A percentile compares a stretch with the other conserved stretches of the same genome.
These are phyloP conservation scores for Meriones psammophilus DNA, from an alignment of 2,797 vertebrate genomes.

Conservation along the genomic window DNA sequence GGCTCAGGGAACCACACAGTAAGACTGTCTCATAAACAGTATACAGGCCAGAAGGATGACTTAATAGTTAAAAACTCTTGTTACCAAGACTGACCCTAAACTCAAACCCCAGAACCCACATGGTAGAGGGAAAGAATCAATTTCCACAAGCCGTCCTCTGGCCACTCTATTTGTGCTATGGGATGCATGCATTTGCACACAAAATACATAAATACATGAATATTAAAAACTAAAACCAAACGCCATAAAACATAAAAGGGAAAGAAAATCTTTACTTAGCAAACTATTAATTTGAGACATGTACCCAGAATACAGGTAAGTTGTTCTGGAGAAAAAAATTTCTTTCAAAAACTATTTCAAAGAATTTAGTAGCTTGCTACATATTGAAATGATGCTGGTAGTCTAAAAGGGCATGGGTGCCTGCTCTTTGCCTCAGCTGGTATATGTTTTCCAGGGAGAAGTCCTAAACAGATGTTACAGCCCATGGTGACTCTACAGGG, in stretches of 20 bases:
- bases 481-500: neutral
- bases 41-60: neutral
- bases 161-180: neutral
- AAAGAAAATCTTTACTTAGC: neutral
- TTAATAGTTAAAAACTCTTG: neutral
- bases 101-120: neutral
- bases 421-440: neutral
- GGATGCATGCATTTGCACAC: neutral
- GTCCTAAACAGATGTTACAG: neutral
- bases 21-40: neutral
- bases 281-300: conserved; percentile 7
- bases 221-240: neutral
- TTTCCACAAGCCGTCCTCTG: neutral
- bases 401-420: too few relatives aligned
- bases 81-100: neutral
- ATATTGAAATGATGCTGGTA: conserved; percentile 39
- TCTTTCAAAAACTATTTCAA: conserved; percentile 28
- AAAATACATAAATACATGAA: neutral
- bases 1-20: neutral
- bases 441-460: neutral
- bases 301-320: conserved; percentile 5
- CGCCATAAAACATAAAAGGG: neutral
- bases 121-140: neutral
- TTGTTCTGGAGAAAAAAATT: conserved; percentile 33
- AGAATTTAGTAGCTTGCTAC: neutral